A percentile compares a stretch with the other conserved stretches of the same genome.
Conservation (phyloP, 2,797 vertebrate species). For the Poeciliopsis presidionis region DNA sequence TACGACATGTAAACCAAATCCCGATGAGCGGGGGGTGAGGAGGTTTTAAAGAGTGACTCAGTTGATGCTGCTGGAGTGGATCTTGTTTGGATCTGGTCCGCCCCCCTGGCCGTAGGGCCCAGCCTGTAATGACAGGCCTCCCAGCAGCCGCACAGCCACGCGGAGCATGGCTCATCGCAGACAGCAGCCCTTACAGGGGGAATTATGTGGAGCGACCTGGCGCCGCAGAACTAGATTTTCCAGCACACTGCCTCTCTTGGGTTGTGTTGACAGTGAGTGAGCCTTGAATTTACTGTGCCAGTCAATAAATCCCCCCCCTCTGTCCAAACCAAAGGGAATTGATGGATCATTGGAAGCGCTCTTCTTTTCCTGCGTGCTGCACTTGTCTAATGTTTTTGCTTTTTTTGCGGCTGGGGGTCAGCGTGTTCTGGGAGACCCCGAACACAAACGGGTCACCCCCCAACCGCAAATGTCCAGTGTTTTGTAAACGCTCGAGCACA, state of each 20-base stretch:
- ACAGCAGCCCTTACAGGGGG: constrained; percentile 71
- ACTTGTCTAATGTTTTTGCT: constrained; percentile 41
- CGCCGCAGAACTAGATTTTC: constrained; percentile 73
- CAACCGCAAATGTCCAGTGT: neutral
- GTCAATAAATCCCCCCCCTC: constrained; percentile 69
- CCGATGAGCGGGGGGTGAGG: constrained; percentile 15
- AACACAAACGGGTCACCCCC: neutral
- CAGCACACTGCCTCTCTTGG: constrained; percentile 73
- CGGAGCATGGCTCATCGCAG: constrained; percentile 71
- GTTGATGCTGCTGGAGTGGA: constrained; percentile 56
- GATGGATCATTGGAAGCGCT: constrained; percentile 68
- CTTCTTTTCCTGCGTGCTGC: constrained; percentile 53
- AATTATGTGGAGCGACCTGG: constrained; percentile 76
- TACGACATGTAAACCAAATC: constrained; percentile 39
- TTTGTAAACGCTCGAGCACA: constrained; percentile 6
- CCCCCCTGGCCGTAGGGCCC: constrained; percentile 68
- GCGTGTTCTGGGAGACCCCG: constrained; percentile 10
- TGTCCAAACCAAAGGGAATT: constrained; percentile 68
- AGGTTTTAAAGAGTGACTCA: constrained; percentile 44
- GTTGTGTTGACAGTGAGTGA: constrained; percentile 77
- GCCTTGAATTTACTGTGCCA: constrained; percentile 76
- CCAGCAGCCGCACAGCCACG: constrained; percentile 70
- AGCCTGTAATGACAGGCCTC: constrained; percentile 77
- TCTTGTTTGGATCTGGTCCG: constrained; percentile 59
- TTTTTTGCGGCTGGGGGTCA: constrained; percentile 37